Evolutionary conservation across 2,113 vertebrate genomes (phyloP).

Genomic region (Chinchilla lanigera): DNA sequence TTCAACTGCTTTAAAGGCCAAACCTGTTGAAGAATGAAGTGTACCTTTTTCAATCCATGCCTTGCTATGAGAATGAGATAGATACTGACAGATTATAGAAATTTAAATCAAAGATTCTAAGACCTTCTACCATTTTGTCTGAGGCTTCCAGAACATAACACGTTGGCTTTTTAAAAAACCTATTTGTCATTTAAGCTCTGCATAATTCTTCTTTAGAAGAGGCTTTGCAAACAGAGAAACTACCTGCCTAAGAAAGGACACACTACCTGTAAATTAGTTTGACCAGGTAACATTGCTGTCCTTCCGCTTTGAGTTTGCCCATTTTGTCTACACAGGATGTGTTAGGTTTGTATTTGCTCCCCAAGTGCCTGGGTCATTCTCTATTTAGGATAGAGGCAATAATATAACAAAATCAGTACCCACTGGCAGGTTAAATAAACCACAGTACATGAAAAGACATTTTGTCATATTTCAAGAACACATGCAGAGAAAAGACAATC

Average conservation of each 20-base stretch:
- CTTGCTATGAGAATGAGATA: background rate
- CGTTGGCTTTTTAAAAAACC: background rate
- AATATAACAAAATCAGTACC: constrained; percentile 34
- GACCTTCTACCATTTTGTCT: background rate
- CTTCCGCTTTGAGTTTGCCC: background rate
- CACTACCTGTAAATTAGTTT: background rate
- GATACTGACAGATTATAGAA: background rate
- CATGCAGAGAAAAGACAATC: background rate
- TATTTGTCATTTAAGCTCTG: constrained; percentile 1
- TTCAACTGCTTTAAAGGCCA: background rate
- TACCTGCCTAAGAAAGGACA: background rate
- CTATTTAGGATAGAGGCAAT: background rate
- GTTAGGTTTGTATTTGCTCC: background rate
- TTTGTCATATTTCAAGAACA: constrained; percentile 16
- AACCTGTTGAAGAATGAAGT: background rate
- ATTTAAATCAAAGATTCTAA: constrained; percentile 14
- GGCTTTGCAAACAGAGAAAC: background rate
- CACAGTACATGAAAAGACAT: background rate
- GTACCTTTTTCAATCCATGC: background rate
- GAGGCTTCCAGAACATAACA: background rate
- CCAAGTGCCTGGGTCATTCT: background rate
- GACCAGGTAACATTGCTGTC: background rate
- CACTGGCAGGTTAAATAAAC: background rate
- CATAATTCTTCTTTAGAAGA: background rate
- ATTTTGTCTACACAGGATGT: background rate